phyloP scores from a whole-genome alignment of 2,797 vertebrate species.

The Cyprinodon diabolis region DNA sequence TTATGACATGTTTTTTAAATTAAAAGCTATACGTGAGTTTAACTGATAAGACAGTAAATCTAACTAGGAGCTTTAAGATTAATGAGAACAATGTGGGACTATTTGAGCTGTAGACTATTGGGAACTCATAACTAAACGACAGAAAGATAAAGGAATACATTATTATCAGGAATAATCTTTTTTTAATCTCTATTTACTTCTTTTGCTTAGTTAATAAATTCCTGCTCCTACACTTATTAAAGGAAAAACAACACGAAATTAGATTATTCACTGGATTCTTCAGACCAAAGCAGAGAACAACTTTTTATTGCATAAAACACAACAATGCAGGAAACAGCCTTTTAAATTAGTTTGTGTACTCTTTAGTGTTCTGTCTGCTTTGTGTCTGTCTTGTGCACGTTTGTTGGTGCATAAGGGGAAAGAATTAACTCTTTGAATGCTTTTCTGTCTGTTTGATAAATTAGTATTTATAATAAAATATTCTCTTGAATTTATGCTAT shows the following conservation, averaged over 20 bases:
- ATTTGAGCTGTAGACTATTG: slow-evolving; percentile 4
- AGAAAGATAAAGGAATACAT: slow-evolving; percentile 19
- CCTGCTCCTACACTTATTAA: slow-evolving; percentile 27
- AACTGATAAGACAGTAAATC: not conserved
- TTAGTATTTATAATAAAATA: slow-evolving; percentile 21
- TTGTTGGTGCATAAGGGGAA: slow-evolving; percentile 25
- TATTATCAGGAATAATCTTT: slow-evolving; percentile 18
- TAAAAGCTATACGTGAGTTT: not conserved
- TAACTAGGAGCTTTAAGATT: slow-evolving; percentile 9
- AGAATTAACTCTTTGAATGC: slow-evolving; percentile 29
- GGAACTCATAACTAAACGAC: not conserved
- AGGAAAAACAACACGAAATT: slow-evolving; percentile 1
- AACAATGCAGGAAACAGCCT: slow-evolving; percentile 24
- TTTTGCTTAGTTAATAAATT: slow-evolving; percentile 46
- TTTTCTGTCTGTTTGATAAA: slow-evolving; percentile 39
- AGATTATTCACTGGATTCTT: slow-evolving; percentile 11
- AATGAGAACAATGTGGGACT: slow-evolving; percentile 16
- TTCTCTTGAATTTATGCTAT: not conserved
- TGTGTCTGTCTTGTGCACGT: slow-evolving; percentile 30
- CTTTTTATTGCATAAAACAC: slow-evolving; percentile 19
- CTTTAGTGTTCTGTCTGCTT: slow-evolving; percentile 59
- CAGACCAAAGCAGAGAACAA: not conserved
- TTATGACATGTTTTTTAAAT: not conserved
- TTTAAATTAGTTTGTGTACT: slow-evolving; percentile 26
- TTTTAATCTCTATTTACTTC: slow-evolving; percentile 30